Conservation (phyloP, 1,140 invertebrate species). For the Seison nebaliae region DNA sequence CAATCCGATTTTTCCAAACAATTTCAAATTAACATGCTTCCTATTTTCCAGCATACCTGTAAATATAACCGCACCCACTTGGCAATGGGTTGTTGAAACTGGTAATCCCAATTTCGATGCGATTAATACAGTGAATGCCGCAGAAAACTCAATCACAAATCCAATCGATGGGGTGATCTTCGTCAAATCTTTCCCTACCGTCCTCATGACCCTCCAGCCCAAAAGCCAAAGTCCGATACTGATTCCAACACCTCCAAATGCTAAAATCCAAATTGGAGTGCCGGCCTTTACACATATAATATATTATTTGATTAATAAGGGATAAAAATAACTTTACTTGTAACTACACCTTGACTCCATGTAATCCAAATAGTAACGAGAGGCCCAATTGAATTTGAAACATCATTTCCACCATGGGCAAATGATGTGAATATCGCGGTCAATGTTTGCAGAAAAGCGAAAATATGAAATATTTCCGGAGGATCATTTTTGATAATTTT, state of each 20-base stretch:
- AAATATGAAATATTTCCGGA: constrained; percentile 43
- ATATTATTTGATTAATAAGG: no score
- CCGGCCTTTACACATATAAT: no score
- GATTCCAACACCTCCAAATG: constrained; percentile 80
- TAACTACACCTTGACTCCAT: constrained; percentile 43
- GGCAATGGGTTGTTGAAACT: constrained; percentile 93
- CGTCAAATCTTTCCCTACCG: constrained; percentile 76
- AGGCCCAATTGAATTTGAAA: constrained; percentile 82
- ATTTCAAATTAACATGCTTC: constrained; percentile 57
- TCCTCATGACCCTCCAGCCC: constrained; percentile 75
- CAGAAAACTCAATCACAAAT: constrained; percentile 75
- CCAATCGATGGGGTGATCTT: constrained; percentile 86
- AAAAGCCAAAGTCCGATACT: constrained; percentile 74
- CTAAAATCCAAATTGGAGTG: constrained; percentile 60
- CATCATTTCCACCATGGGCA: constrained; percentile 91
- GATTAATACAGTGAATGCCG: constrained; percentile 69
- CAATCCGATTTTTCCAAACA: constrained; percentile 66
- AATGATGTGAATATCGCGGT: constrained; percentile 88
- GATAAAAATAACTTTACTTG: no score
- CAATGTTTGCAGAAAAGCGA: constrained; percentile 72
- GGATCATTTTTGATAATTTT: no score
- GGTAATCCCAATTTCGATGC: constrained; percentile 82
- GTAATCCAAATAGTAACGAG: constrained; percentile 73
- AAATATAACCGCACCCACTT: constrained; percentile 77
- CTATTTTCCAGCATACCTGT: constrained; percentile 46